phyloP scores from a whole-genome alignment of 2,797 vertebrate genomes.

The Eleutherodactylus coqui region DNA sequence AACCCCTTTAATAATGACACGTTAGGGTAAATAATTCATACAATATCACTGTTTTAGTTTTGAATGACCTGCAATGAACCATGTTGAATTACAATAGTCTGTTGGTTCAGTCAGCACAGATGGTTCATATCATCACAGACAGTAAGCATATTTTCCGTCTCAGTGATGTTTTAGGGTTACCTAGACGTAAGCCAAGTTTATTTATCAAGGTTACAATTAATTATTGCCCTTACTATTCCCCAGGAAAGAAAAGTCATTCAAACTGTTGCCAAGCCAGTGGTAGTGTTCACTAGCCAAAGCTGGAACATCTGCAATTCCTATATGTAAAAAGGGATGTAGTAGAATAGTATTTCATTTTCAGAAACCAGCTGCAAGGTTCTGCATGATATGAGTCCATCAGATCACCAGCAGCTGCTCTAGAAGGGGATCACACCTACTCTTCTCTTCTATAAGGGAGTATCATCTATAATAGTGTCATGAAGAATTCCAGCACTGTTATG shows the following conservation, averaged over 20 bases:
- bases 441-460: slow-evolving; percentile 23
- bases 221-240: slow-evolving; percentile 40
- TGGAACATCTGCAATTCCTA: slow-evolving; percentile 57
- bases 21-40: slow-evolving; percentile 9
- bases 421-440: slow-evolving; percentile 37
- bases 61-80: slow-evolving; percentile 20
- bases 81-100: slow-evolving; percentile 5
- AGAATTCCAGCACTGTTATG: background rate
- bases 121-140: slow-evolving; percentile 66
- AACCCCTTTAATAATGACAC: background rate
- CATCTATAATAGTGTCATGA: background rate
- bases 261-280: slow-evolving; percentile 10
- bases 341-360: slow-evolving; percentile 47
- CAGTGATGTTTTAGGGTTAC: slow-evolving; percentile 57
- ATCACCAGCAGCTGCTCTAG: slow-evolving; percentile 35
- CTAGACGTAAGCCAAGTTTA: slow-evolving; percentile 60
- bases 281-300: slow-evolving; percentile 10
- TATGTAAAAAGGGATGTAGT: slow-evolving; percentile 32
- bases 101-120: slow-evolving; percentile 56
- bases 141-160: slow-evolving; percentile 60
- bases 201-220: slow-evolving; percentile 52
- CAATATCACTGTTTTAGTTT: slow-evolving; percentile 35
- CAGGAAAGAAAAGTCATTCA: slow-evolving; percentile 27
- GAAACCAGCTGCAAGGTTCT: slow-evolving; percentile 49
- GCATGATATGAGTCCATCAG: slow-evolving; percentile 48